Percentiles rank a stretch among this genome's conserved stretches.
phyloP scores from a whole-genome alignment of 2,113 vertebrate species.

The Mustela lutreola region DNA sequence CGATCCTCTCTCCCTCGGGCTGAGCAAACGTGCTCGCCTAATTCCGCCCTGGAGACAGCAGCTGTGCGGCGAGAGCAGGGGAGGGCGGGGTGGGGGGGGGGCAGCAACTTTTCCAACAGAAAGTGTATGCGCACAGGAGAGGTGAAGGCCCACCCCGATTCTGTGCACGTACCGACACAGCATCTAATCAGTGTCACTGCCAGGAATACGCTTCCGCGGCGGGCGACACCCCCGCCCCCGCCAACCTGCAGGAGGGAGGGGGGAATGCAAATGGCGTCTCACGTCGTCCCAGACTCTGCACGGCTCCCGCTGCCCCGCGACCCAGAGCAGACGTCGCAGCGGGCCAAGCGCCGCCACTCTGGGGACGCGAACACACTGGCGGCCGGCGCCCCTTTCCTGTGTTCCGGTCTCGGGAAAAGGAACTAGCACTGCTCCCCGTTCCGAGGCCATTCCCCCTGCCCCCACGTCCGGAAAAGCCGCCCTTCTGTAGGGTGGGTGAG shows the following conservation, averaged over 20 bases:
- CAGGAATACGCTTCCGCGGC: slow-evolving; percentile 66
- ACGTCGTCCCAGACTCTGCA: slow-evolving; percentile 52
- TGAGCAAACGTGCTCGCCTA: slow-evolving; percentile 62
- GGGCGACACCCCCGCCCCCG: slow-evolving; percentile 77
- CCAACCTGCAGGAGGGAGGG: slow-evolving; percentile 71
- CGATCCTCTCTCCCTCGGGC: neutral
- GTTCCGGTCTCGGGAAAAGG: neutral
- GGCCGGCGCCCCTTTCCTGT: neutral
- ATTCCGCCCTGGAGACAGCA: slow-evolving; percentile 77
- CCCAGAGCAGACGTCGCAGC: slow-evolving; percentile 47
- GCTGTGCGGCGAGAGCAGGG: slow-evolving; percentile 59
- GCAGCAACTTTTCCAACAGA: slow-evolving; percentile 68
- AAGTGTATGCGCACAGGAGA: slow-evolving; percentile 59
- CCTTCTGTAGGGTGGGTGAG: neutral
- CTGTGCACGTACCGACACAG: slow-evolving; percentile 78
- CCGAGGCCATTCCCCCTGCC: slow-evolving; percentile 1
- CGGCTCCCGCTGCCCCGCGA: slow-evolving; percentile 20
- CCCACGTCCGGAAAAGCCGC: slow-evolving; percentile 63
- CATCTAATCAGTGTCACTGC: slow-evolving; percentile 84
- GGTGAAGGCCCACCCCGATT: slow-evolving; percentile 80
- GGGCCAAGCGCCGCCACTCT: slow-evolving; percentile 17
- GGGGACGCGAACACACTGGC: neutral
- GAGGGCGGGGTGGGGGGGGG: too few relatives aligned
- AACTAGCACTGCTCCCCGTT: slow-evolving; percentile 9
- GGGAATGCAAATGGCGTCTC: slow-evolving; percentile 84